A percentile compares a stretch with the other conserved stretches of the same genome.
Conservation (phyloP, 2,888 invertebrate species). For the Parelbella ahira region DNA sequence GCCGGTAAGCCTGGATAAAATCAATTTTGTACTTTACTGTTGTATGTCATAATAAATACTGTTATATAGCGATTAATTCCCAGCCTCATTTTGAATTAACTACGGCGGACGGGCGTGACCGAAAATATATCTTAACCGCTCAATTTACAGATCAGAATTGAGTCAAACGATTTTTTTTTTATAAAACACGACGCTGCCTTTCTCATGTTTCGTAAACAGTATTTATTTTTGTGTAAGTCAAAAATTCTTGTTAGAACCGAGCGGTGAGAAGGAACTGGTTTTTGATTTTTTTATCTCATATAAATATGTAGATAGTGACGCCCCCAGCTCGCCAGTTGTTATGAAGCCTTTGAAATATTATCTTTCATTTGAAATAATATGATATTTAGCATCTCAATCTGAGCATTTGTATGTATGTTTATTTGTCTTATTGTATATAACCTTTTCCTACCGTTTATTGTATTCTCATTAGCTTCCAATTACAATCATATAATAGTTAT, state of each 20-base stretch:
- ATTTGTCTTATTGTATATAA: too few relatives aligned
- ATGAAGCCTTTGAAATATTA: conserved; percentile 53
- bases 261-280: conserved; percentile 69
- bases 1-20: conserved; percentile 62
- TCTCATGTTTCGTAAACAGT: conserved; percentile 74
- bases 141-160: conserved; percentile 51
- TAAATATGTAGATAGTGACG: conserved; percentile 72
- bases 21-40: conserved; percentile 75
- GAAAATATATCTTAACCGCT: conserved; percentile 53
- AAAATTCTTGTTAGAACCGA: conserved; percentile 76
- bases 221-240: conserved; percentile 75
- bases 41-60: conserved; percentile 75
- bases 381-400: conserved; percentile 41
- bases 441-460: too few relatives aligned
- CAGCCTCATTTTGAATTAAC: conserved; percentile 55
- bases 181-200: conserved; percentile 57
- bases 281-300: conserved; percentile 63
- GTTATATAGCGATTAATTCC: conserved; percentile 62
- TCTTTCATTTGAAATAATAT: conserved; percentile 49
- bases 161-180: conserved; percentile 37
- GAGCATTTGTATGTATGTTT: too few relatives aligned
- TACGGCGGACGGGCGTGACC: conserved; percentile 39
- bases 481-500: too few relatives aligned
- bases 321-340: conserved; percentile 62
- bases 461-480: too few relatives aligned